Evolutionary conservation across 2,888 invertebrate species (phyloP).

Genomic region (Steinernema carpocapsae): DNA sequence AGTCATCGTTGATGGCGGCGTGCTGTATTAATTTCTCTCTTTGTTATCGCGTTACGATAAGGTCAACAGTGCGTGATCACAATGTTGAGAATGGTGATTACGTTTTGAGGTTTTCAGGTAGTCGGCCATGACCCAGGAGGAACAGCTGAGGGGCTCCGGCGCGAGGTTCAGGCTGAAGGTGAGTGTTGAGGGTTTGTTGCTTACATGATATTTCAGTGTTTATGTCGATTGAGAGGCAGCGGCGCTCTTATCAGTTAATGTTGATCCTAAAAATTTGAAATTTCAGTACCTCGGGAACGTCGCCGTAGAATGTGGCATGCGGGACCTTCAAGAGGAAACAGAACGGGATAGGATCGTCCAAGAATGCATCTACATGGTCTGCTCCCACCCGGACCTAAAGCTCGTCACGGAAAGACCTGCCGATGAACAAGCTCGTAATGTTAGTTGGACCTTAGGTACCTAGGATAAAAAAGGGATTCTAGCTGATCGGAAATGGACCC

Average conservation of each 20-base stretch:
- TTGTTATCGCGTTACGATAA: constrained; percentile 32
- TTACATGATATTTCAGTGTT: neutral
- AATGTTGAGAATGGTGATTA: neutral
- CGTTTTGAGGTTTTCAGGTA: neutral
- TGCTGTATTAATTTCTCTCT: constrained; percentile 20
- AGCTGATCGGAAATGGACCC: constrained; percentile 13
- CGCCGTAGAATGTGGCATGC: constrained; percentile 1
- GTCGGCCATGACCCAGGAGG: constrained; percentile 27
- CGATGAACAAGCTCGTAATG: constrained; percentile 14
- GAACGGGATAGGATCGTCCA: constrained; percentile 43
- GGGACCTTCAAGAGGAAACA: constrained; percentile 30
- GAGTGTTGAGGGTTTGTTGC: neutral
- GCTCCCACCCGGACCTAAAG: constrained; percentile 10
- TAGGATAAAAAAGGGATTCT: too few relatives aligned
- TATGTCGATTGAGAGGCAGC: too few relatives aligned
- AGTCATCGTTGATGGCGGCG: constrained; percentile 9
- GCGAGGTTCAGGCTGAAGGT: constrained; percentile 22
- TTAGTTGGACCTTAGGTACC: neutral
- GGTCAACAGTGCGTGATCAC: constrained; percentile 19
- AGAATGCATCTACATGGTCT: constrained; percentile 39
- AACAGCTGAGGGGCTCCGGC: constrained; percentile 29
- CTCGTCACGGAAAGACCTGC: constrained; percentile 7
- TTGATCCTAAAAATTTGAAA: too few relatives aligned
- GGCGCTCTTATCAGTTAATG: too few relatives aligned
- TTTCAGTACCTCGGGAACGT: constrained; percentile 31